These are phyloP conservation scores for Lates calcarifer DNA, from an alignment of 2,113 vertebrate species.

Conservation along the genomic window DNA sequence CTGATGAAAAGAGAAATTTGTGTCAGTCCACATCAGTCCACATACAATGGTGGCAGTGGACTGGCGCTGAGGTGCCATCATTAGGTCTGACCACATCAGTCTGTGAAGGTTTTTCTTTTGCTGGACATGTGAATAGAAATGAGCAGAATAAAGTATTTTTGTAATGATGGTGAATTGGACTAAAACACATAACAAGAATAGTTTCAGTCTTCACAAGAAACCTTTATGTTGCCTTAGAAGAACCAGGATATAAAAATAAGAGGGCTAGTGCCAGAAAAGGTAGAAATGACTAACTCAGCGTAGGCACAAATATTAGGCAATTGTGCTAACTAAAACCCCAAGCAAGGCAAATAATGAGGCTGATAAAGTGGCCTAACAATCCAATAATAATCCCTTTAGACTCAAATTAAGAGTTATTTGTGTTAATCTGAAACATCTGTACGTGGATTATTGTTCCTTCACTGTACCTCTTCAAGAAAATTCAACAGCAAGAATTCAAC, in stretches of 20 bases:
- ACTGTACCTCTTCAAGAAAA: neutral
- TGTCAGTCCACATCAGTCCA: neutral
- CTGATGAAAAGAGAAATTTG: slow-evolving; percentile 1
- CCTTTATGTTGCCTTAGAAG: neutral
- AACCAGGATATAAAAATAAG: neutral
- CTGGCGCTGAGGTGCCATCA: neutral
- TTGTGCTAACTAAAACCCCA: neutral
- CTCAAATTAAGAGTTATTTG: too few species aligned
- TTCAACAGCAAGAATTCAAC: neutral
- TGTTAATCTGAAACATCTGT: neutral
- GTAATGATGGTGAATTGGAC: slow-evolving; percentile 1
- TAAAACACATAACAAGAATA: neutral
- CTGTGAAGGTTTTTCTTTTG: neutral
- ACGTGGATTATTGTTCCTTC: neutral
- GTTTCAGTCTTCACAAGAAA: neutral
- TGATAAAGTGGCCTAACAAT: neutral
- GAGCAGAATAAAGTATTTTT: neutral
- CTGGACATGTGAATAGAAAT: neutral
- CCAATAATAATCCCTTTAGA: too few species aligned
- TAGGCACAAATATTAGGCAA: neutral
- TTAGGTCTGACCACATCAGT: neutral
- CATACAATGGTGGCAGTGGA: neutral
- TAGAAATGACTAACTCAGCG: too few species aligned
- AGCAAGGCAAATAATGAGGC: neutral
- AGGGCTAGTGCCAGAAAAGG: neutral